A percentile compares a stretch with the other conserved stretches of the same genome.
Evolutionary conservation across 1,140 invertebrate genomes (phyloP).

Genomic region (Mycetomoellerius zeteki): DNA sequence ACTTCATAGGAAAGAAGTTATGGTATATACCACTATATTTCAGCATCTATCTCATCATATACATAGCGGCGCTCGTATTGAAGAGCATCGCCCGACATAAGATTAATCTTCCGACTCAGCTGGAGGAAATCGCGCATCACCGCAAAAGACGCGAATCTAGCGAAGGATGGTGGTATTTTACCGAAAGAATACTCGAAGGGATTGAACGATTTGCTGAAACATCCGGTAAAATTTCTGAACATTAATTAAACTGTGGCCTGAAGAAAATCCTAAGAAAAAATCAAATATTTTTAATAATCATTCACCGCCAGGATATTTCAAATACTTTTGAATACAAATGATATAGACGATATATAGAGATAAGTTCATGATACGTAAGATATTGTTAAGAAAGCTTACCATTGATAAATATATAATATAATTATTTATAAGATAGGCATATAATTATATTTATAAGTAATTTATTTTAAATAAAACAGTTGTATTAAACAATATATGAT

Average conservation of each 20-base stretch:
- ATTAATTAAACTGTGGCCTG: not conserved
- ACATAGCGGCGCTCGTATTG: constrained; percentile 92
- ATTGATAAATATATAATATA: not conserved
- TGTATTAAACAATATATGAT: not conserved
- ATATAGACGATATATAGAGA: not conserved
- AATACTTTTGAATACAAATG: not conserved
- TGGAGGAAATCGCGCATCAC: constrained; percentile 76
- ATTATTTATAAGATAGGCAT: constrained; percentile 1
- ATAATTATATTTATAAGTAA: not conserved
- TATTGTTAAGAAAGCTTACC: not conserved
- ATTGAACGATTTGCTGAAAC: constrained; percentile 76
- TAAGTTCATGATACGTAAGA: not conserved
- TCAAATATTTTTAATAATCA: not conserved
- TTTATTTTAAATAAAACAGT: not conserved
- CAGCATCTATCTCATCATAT: constrained; percentile 94
- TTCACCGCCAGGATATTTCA: not conserved
- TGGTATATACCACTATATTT: constrained; percentile 95
- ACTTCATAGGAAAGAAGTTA: constrained; percentile 93
- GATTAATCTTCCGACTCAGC: constrained; percentile 86
- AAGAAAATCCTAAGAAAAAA: not conserved
- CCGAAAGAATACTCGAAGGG: constrained; percentile 71
- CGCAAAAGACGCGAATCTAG: constrained; percentile 57
- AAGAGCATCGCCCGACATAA: constrained; percentile 93
- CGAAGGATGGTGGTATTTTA: constrained; percentile 75
- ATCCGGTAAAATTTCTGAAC: constrained; percentile 35